A percentile compares a stretch with the other conserved stretches of the same genome.
Evolutionary conservation across 2,888 invertebrate genomes (phyloP).

Genomic region (Anticlea derivata): DNA sequence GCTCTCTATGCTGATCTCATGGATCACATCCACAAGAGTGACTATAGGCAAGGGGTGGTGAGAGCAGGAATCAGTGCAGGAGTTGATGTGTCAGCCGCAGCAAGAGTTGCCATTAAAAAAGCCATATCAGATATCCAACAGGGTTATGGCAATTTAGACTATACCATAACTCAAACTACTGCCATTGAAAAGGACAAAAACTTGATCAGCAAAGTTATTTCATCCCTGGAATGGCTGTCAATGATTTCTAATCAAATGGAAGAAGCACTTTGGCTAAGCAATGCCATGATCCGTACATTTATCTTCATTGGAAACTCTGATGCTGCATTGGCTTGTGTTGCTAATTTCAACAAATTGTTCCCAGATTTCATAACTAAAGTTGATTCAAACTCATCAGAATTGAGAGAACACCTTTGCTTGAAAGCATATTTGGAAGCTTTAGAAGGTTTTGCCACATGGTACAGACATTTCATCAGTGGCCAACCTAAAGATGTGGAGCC

Average conservation of each 20-base stretch:
- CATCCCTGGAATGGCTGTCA: conserved; percentile 93
- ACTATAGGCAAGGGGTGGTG: conserved; percentile 87
- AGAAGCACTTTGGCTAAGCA: conserved; percentile 94
- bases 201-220: conserved; percentile 68
- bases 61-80: conserved; percentile 89
- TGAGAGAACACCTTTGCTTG: conserved; percentile 94
- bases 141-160: conserved; percentile 76
- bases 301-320: conserved; percentile 91
- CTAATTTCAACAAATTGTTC: conserved; percentile 64
- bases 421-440: conserved; percentile 94
- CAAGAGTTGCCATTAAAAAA: conserved; percentile 92
- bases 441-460: conserved; percentile 96
- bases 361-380: conserved; percentile 67
- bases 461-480: conserved; percentile 90
- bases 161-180: conserved; percentile 87
- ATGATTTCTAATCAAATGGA: conserved; percentile 90
- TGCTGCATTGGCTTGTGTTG: conserved; percentile 90
- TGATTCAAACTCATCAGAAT: conserved; percentile 65
- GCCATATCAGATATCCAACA: conserved; percentile 77
- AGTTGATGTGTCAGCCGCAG: conserved; percentile 92
- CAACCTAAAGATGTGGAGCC: conserved; percentile 89
- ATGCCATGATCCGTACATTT: conserved; percentile 93
- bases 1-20: conserved; percentile 87
- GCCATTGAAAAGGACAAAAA: conserved; percentile 78
- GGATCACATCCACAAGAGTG: conserved; percentile 85